These are phyloP conservation scores for Botia kubotai DNA, from an alignment of 2,797 vertebrate genomes.

Conservation along the genomic window DNA sequence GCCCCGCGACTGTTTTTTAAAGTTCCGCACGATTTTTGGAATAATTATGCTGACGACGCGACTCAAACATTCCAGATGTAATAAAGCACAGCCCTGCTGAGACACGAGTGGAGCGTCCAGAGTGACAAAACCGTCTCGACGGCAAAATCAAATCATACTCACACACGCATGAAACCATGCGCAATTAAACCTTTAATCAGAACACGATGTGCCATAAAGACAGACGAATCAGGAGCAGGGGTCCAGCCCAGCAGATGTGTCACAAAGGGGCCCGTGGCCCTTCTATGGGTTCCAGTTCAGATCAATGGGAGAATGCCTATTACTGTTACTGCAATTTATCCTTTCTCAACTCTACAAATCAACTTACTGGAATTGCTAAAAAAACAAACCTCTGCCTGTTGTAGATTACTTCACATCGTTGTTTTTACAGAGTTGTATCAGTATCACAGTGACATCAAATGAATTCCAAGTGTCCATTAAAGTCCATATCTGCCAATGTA, in stretches of 20 bases:
- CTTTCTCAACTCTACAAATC: conserved; percentile 1
- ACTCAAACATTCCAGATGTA: conserved; percentile 43
- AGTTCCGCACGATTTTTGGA: conserved; percentile 27
- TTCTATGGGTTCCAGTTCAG: conserved; percentile 23
- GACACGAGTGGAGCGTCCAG: conserved; percentile 5
- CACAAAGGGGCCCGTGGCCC: conserved; percentile 2
- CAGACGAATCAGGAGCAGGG: conserved; percentile 2
- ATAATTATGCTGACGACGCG: conserved; percentile 60
- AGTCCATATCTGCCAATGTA: not conserved
- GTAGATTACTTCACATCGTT: not conserved
- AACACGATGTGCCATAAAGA: conserved; percentile 51
- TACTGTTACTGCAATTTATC: not conserved
- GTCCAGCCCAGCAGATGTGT: conserved; percentile 46
- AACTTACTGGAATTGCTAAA: not conserved
- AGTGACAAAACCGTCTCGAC: conserved; percentile 45
- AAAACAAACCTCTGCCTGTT: not conserved
- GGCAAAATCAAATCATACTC: conserved; percentile 54
- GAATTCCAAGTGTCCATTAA: conserved; percentile 1
- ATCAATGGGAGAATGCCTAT: conserved; percentile 21
- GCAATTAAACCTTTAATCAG: conserved; percentile 61
- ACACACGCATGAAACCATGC: conserved; percentile 48
- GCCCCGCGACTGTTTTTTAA: too few species aligned
- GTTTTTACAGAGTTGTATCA: not conserved
- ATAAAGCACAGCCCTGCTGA: conserved; percentile 47
- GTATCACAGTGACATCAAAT: conserved; percentile 4